Conservation (phyloP, 1,140 invertebrate genomes). For the Plutomurus gul region DNA sequence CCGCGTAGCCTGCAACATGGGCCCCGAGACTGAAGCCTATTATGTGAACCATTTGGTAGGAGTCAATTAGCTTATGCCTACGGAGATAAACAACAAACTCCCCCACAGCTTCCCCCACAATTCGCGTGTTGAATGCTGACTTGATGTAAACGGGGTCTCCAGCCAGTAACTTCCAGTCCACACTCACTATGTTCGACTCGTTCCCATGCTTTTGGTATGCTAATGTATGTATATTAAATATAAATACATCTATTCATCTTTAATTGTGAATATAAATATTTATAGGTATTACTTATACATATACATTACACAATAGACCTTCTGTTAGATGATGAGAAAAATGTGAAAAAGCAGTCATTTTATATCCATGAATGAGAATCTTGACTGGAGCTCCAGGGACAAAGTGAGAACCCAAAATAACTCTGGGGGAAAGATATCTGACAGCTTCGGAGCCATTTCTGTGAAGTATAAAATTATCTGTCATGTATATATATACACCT, state of each 20-base stretch:
- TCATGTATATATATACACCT: no score
- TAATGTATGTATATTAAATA: neutral
- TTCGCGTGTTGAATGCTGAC: conserved; percentile 29
- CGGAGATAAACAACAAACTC: conserved; percentile 40
- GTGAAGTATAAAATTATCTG: neutral
- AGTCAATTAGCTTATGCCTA: neutral
- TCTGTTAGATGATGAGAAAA: conserved; percentile 40
- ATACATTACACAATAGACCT: neutral
- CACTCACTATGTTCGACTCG: conserved; percentile 17
- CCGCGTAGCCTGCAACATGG: conserved; percentile 54
- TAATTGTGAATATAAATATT: neutral
- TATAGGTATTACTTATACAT: neutral
- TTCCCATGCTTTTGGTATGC: conserved; percentile 19
- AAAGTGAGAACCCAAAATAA: conserved; percentile 1
- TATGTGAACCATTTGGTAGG: conserved; percentile 51
- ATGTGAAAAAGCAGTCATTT: conserved; percentile 35
- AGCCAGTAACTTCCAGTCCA: conserved; percentile 35
- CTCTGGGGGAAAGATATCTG: neutral
- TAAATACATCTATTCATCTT: neutral
- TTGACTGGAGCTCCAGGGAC: neutral
- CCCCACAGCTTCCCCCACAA: conserved; percentile 34
- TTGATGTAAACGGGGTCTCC: conserved; percentile 32
- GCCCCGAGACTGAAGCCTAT: conserved; percentile 55
- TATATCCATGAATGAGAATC: conserved; percentile 39
- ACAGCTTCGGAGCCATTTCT: neutral